A percentile compares a stretch with the other conserved stretches of the same genome.
phyloP scores from a whole-genome alignment of 2,797 vertebrate genomes.

The Poliocrania exsul region DNA sequence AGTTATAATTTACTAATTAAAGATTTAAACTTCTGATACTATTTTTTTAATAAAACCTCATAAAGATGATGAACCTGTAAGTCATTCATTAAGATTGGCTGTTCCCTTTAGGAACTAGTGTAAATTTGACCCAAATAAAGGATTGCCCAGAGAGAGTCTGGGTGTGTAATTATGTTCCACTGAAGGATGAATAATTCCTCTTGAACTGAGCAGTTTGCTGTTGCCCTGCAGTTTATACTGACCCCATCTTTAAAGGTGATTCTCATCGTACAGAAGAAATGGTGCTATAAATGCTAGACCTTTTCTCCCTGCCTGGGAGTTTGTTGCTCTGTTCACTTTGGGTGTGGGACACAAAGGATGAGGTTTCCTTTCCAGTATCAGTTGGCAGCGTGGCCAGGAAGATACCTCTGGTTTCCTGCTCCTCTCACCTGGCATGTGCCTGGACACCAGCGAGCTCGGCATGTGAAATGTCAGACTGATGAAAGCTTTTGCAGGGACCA shows the following conservation, averaged over 20 bases:
- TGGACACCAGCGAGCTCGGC: fast-evolving
- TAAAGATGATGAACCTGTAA: constrained; percentile 16
- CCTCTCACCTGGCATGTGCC: fast-evolving
- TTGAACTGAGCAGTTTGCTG: background rate
- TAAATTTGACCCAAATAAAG: constrained; percentile 6
- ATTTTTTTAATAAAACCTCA: background rate
- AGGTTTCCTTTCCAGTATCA: background rate
- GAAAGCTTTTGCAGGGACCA: background rate
- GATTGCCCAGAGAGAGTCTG: background rate
- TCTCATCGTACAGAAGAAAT: background rate
- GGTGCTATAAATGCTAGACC: background rate
- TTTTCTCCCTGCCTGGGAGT: background rate
- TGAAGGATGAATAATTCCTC: constrained; percentile 48
- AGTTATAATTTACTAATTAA: constrained; percentile 30
- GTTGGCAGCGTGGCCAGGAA: background rate
- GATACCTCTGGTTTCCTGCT: background rate
- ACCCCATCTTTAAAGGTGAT: background rate
- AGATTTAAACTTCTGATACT: background rate
- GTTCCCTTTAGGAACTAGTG: constrained; percentile 10
- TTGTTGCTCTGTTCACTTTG: background rate
- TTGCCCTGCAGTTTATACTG: background rate
- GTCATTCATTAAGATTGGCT: background rate
- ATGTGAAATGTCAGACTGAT: background rate
- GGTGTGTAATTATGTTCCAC: constrained; percentile 21
- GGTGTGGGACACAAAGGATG: background rate